Evolutionary conservation across 2,797 vertebrate species (phyloP).

Genomic region (Sylvilagus floridanus): DNA sequence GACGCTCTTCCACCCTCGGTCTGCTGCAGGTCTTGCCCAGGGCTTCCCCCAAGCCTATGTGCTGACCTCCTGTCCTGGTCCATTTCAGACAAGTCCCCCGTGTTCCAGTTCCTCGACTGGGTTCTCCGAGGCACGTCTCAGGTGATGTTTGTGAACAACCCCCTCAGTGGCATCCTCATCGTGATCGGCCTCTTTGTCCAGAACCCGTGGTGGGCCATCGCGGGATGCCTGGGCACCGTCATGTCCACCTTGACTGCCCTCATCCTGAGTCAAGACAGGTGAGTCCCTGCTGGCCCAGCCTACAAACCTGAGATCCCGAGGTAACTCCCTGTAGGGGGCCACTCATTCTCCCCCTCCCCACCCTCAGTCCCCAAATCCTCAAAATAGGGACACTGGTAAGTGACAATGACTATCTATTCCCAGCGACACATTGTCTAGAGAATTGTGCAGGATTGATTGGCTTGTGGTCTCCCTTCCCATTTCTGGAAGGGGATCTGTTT

Average conservation of each 20-base stretch:
- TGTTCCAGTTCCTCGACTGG: constrained; percentile 95
- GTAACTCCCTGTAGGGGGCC: not conserved
- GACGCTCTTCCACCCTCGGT: fast-evolving
- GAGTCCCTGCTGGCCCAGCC: not conserved
- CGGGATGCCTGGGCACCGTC: constrained; percentile 93
- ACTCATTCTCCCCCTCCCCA: not conserved
- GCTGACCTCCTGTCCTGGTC: not conserved
- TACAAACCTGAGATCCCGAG: not conserved
- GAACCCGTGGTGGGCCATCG: constrained; percentile 97
- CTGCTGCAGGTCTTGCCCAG: fast-evolving
- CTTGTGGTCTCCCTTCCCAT: not conserved
- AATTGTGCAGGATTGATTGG: fast-evolving
- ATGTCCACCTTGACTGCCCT: constrained; percentile 95
- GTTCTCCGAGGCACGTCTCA: constrained; percentile 95
- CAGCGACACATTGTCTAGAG: not conserved
- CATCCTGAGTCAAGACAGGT: constrained; percentile 95
- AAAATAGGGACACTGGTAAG: not conserved
- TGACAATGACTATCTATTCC: not conserved
- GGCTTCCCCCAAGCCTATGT: fast-evolving
- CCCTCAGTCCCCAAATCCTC: not conserved
- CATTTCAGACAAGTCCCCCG: constrained; percentile 92
- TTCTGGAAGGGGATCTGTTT: not conserved
- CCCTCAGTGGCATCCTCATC: constrained; percentile 94
- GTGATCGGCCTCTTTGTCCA: constrained; percentile 94
- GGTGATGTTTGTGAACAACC: constrained; percentile 98